Conservation (phyloP, 2,113 vertebrate genomes). For the Acrocephalus arundinaceus region DNA sequence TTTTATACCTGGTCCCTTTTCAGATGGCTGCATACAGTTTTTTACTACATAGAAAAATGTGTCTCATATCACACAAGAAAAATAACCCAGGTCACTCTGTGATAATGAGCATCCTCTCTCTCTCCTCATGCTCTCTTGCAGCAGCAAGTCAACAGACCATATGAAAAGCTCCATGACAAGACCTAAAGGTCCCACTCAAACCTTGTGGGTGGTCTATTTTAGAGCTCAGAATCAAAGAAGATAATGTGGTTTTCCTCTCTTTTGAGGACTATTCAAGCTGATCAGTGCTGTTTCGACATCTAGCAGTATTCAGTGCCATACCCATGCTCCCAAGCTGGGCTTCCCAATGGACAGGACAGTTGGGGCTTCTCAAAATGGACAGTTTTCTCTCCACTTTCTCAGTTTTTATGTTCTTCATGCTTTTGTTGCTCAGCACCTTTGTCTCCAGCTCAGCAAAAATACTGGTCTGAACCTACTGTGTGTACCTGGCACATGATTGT, state of each 20-base stretch:
- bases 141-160: background rate
- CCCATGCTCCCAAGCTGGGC: background rate
- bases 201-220: background rate
- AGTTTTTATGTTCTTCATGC: background rate
- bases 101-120: background rate
- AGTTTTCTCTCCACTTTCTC: background rate
- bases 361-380: background rate
- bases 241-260: background rate
- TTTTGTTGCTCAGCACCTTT: background rate
- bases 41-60: background rate
- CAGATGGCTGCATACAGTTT: background rate
- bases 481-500: background rate
- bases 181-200: background rate
- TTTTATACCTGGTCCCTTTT: background rate
- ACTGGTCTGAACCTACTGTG: background rate
- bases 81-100: background rate
- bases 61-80: background rate
- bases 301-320: background rate
- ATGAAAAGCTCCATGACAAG: background rate
- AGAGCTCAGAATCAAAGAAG: background rate
- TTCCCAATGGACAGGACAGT: background rate
- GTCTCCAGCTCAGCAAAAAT: background rate
- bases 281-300: background rate
- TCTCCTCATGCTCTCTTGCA: background rate
- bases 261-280: background rate